Evolutionary conservation across 2,797 vertebrate genomes (phyloP), one percentile per base, ranked within the genome.

Genomic region (Tapirus indicus): DNA sequence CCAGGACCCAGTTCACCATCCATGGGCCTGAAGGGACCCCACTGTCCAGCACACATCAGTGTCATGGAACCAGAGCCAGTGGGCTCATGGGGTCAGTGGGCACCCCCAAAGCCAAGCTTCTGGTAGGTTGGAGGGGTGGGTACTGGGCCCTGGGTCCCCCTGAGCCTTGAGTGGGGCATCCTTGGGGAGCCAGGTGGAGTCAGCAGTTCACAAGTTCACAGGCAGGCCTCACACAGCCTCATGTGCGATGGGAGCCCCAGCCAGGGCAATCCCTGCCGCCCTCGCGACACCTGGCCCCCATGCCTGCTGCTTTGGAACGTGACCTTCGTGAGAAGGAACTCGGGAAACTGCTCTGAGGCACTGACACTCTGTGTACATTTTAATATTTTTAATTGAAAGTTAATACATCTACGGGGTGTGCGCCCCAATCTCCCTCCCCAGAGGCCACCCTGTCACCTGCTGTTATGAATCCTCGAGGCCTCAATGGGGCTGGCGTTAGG

Each of bases 181-280:
- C 68, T 68, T 7, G 44, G 29, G 10, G 47, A 66, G 17, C 54
- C 23, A 29, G n/a, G n/a, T 14, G 2, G 66, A 82, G 27, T 27
- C 27, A 23, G 41, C 25, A 2, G 21, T n/a, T 18, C 25, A 41
- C 12, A 23, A 16, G 88, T 78, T 72, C 44, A 41, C 20, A 4
- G 8, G 56, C 7, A 23, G 47, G 35, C 35, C 13, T 60, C 32
- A 7, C 32, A 25, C 0, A 4, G 29, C 74, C 41, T 60, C 74
- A 44, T 0, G 8, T 3, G 3, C 41, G 32, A 17, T 0, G 4
- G 17, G 20, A 52, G n/a, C 54, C 41, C 41, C 11, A 3, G n/a
- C 41, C 16, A 0, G 41, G 0, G 0, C 0, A 0, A 25, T 60
- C 52, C 27, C 62, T 68, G 27, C 25, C 0, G 0, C n/a, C 72